Conservation (phyloP, 1,140 invertebrate species). For the Ditylenchus dipsaci region DNA sequence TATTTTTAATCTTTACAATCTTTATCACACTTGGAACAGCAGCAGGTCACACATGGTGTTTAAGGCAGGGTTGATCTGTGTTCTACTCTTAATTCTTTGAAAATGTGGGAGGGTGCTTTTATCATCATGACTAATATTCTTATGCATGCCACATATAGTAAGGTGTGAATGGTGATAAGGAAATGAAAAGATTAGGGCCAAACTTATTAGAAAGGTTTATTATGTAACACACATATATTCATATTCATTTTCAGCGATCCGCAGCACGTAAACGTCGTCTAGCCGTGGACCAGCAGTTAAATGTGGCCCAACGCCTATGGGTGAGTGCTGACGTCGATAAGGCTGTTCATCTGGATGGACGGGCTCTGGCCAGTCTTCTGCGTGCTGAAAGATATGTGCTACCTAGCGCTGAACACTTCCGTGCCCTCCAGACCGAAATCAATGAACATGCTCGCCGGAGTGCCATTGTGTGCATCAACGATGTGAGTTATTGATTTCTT, state of each 20-base stretch:
- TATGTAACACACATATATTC: too few species aligned
- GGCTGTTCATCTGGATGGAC: slow-evolving; percentile 24
- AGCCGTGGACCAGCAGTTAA: slow-evolving; percentile 9
- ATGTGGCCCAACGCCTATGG: slow-evolving; percentile 12
- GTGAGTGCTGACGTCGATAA: slow-evolving; percentile 29
- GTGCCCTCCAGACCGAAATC: not conserved
- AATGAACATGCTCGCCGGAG: slow-evolving; percentile 1
- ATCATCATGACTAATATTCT: too few species aligned
- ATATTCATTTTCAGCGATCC: not conserved
- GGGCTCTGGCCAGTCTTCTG: slow-evolving; percentile 14
- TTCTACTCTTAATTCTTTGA: too few species aligned
- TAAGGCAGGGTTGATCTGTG: too few species aligned
- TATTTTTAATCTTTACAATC: too few species aligned
- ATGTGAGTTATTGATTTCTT: not conserved
- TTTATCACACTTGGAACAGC: too few species aligned
- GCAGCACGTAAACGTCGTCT: not conserved
- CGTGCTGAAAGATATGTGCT: slow-evolving; percentile 14
- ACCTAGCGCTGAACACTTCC: not conserved
- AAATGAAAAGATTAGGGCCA: too few species aligned
- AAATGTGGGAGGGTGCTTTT: too few species aligned
- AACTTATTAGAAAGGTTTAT: too few species aligned
- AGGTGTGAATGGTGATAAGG: too few species aligned
- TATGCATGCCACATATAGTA: too few species aligned
- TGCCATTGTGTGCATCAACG: slow-evolving; percentile 1
- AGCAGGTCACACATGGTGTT: too few species aligned